Evolutionary conservation across 1,140 invertebrate species (phyloP).

Genomic region (Halyomorpha halys): DNA sequence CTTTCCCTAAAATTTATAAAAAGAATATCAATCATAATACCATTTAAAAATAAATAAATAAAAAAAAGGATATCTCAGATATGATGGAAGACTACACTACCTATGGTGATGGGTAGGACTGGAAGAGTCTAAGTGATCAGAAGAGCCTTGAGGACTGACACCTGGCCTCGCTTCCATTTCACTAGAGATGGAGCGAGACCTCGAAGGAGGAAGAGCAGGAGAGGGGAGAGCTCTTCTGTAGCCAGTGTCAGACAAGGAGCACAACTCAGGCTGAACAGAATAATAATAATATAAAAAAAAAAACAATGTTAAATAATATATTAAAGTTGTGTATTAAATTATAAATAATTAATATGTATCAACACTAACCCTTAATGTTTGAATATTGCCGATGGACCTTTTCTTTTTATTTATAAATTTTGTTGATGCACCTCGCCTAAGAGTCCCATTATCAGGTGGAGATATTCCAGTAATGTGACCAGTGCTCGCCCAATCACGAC

Average conservation of each 20-base stretch:
- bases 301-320: no score
- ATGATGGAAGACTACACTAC: slow-evolving; percentile 9
- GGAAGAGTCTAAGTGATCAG: slow-evolving; percentile 34
- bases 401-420: slow-evolving; percentile 49
- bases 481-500: slow-evolving; percentile 62
- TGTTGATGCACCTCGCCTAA: slow-evolving; percentile 41
- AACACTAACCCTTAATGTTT: slow-evolving; percentile 38
- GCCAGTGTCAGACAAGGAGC: neutral
- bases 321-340: neutral
- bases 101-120: slow-evolving; percentile 33
- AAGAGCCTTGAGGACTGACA: slow-evolving; percentile 33
- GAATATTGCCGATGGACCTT: slow-evolving; percentile 48
- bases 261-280: no score
- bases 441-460: slow-evolving; percentile 41
- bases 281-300: no score
- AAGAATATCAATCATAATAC: neutral
- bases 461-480: slow-evolving; percentile 43
- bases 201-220: slow-evolving; percentile 28
- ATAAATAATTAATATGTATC: neutral
- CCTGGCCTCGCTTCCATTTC: slow-evolving; percentile 32
- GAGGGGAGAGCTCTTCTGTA: neutral
- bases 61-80: neutral
- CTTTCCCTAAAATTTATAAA: slow-evolving; percentile 32
- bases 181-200: slow-evolving; percentile 34
- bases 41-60: neutral